phyloP scores from a whole-genome alignment of 1,140 invertebrate species.

The Eufriesea mexicana region DNA sequence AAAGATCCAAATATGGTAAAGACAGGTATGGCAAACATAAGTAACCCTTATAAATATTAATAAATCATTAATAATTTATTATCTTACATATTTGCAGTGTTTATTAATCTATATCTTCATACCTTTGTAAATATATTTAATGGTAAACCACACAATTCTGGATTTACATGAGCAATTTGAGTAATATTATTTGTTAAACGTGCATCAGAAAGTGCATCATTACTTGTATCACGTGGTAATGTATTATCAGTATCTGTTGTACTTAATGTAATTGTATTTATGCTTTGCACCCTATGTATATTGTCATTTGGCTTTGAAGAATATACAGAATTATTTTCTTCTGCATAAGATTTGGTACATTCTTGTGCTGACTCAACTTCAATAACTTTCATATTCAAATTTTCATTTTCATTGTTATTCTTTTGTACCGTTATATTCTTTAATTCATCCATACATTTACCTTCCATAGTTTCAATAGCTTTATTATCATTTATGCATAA shows the following conservation, averaged over 20 bases:
- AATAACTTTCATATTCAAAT: conserved; percentile 67
- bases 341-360: conserved; percentile 64
- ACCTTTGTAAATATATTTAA: conserved; percentile 94
- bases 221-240: conserved; percentile 84
- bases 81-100: not conserved
- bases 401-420: conserved; percentile 69
- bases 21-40: conserved; percentile 98
- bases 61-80: conserved; percentile 2
- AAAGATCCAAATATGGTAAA: conserved; percentile 95
- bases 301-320: conserved; percentile 68
- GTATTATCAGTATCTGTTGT: conserved; percentile 80
- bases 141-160: conserved; percentile 92
- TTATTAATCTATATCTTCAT: conserved; percentile 32
- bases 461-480: conserved; percentile 79
- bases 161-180: conserved; percentile 85
- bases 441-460: conserved; percentile 74
- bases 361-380: conserved; percentile 69
- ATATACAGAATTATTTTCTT: conserved; percentile 62
- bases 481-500: conserved; percentile 77
- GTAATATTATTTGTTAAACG: conserved; percentile 81
- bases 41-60: conserved; percentile 86
- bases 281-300: conserved; percentile 77
- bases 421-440: conserved; percentile 59
- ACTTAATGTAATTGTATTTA: conserved; percentile 76
- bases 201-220: conserved; percentile 84